A percentile compares a stretch with the other conserved stretches of the same genome.
phyloP scores from a whole-genome alignment of 2,113 vertebrate species.

The Nycticebus coucang region DNA sequence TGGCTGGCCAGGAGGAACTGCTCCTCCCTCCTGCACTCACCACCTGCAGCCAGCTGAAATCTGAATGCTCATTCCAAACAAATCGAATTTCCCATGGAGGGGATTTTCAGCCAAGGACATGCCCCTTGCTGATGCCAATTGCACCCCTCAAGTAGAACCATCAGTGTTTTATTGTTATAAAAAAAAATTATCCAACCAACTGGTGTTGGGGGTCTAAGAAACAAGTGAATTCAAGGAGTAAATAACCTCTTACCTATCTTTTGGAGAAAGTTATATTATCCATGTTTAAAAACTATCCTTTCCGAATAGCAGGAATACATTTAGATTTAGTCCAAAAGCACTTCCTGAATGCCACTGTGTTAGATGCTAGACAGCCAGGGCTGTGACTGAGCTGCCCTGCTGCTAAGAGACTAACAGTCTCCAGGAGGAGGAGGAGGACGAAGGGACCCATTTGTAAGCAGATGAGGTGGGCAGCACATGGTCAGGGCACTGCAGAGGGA shows the following conservation, averaged over 20 bases:
- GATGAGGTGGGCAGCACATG: background rate
- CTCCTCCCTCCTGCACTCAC: background rate
- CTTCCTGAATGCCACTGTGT: background rate
- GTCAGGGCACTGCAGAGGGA: background rate
- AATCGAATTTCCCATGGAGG: background rate
- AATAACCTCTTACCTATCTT: background rate
- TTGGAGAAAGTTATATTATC: background rate
- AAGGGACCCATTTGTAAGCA: background rate
- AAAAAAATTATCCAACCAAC: background rate
- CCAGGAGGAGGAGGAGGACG: too few relatives aligned
- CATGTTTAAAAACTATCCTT: background rate
- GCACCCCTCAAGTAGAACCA: background rate
- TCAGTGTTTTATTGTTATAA: background rate
- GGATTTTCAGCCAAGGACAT: background rate
- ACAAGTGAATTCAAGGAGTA: background rate
- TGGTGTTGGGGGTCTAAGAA: background rate
- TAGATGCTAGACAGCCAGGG: background rate
- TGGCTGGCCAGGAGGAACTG: background rate
- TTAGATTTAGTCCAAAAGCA: background rate
- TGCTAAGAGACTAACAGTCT: background rate
- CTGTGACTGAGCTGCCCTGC: background rate
- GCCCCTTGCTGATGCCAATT: background rate
- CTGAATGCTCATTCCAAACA: background rate
- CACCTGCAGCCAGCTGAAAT: background rate
- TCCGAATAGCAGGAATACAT: background rate